phyloP scores from a whole-genome alignment of 2,113 vertebrate genomes.

The Thermophis baileyi region DNA sequence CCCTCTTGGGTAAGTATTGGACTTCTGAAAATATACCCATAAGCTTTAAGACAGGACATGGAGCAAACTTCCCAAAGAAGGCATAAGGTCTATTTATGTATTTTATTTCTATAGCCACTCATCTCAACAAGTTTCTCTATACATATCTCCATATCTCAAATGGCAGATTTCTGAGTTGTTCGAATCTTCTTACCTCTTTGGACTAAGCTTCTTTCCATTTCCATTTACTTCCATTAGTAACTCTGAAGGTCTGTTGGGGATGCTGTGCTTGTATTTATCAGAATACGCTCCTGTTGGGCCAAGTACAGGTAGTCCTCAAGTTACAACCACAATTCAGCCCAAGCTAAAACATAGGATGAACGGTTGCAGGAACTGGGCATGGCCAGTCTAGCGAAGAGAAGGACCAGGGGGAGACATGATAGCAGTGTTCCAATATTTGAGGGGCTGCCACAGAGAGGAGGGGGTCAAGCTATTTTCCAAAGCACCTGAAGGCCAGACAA shows the following conservation, averaged over 20 bases:
- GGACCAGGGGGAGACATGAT: no score
- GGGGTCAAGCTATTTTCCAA: no score
- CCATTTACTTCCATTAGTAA: constrained; percentile 89
- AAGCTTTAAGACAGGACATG: accelerated
- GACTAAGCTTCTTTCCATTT: constrained; percentile 88
- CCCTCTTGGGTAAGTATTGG: neutral
- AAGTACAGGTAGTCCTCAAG: constrained; percentile 61
- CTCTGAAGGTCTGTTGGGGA: constrained; percentile 88
- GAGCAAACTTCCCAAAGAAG: neutral
- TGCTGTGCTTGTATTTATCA: constrained; percentile 86
- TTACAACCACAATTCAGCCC: no score
- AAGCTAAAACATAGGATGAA: no score
- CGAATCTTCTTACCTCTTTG: constrained; percentile 76
- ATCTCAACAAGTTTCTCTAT: no score
- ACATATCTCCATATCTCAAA: neutral
- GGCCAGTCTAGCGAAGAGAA: no score
- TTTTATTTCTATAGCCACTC: no score
- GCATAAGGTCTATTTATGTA: neutral
- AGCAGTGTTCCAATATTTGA: no score
- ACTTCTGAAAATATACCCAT: neutral
- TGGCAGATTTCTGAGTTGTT: neutral
- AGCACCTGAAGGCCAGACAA: no score
- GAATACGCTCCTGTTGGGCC: constrained; percentile 94
- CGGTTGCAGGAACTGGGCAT: no score
- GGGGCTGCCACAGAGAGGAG: no score